A percentile compares a stretch with the other conserved stretches of the same genome.
These are phyloP conservation scores for Eupithecia subumbrata DNA, from an alignment of 2,888 invertebrate genomes.

Conservation along the genomic window DNA sequence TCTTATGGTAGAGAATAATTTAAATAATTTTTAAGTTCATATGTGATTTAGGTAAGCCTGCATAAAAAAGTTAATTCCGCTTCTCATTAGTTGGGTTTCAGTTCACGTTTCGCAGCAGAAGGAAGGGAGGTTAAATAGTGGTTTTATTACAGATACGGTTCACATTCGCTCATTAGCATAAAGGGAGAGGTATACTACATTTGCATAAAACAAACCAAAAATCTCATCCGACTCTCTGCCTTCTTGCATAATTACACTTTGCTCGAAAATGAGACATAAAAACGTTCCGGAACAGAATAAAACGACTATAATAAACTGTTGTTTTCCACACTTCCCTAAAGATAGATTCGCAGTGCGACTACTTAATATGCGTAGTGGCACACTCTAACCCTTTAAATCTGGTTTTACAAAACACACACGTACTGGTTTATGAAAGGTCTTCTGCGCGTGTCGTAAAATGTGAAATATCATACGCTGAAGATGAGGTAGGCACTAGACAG, in stretches of 20 bases:
- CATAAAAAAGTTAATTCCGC: neutral
- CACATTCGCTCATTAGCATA: constrained; percentile 72
- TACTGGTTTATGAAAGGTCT: constrained; percentile 47
- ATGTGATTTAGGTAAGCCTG: neutral
- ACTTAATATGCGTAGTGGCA: constrained; percentile 54
- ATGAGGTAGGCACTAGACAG: constrained; percentile 39
- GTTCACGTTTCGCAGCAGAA: constrained; percentile 35
- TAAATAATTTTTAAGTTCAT: neutral
- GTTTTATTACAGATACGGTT: constrained; percentile 61
- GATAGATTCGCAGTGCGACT: constrained; percentile 42
- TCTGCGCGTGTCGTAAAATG: constrained; percentile 45
- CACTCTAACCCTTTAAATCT: constrained; percentile 45
- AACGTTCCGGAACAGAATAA: constrained; percentile 62
- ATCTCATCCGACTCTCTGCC: constrained; percentile 62
- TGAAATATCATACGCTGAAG: constrained; percentile 41
- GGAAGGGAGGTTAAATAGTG: constrained; percentile 62
- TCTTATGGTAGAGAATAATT: neutral
- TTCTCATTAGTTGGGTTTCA: constrained; percentile 20
- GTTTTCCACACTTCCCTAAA: constrained; percentile 46
- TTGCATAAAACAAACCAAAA: constrained; percentile 75
- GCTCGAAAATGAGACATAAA: constrained; percentile 72
- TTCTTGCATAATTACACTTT: constrained; percentile 68
- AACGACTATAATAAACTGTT: constrained; percentile 55
- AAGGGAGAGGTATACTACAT: constrained; percentile 58
- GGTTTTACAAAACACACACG: constrained; percentile 48